Conservation (phyloP, 1,140 invertebrate species). For the Drosophila aff. region DNA sequence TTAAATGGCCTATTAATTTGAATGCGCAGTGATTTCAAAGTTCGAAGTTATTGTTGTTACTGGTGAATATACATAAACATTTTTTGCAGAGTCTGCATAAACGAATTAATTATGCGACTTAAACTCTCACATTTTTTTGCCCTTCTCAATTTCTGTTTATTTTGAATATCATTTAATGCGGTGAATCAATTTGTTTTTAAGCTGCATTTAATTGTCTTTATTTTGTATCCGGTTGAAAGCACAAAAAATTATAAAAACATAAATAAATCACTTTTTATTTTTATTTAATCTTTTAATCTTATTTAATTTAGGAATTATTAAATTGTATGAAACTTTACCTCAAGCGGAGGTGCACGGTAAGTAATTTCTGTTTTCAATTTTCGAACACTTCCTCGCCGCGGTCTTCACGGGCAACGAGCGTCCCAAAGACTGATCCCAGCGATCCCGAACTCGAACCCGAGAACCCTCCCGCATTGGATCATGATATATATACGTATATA, state of each 20-base stretch:
- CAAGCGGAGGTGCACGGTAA: constrained; percentile 1
- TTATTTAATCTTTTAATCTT: no score
- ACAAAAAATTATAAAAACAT: background rate
- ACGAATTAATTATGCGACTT: constrained; percentile 52
- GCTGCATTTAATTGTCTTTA: constrained; percentile 5
- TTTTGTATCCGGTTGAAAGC: background rate
- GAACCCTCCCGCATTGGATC: constrained; percentile 35
- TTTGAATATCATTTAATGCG: constrained; percentile 24
- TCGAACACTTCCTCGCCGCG: constrained; percentile 30
- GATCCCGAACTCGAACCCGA: constrained; percentile 51
- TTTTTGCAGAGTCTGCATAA: constrained; percentile 30
- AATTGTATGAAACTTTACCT: constrained; percentile 32
- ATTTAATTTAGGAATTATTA: background rate
- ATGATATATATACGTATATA: constrained; percentile 12
- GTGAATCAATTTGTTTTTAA: constrained; percentile 37
- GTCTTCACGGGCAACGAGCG: constrained; percentile 55
- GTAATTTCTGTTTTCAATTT: background rate
- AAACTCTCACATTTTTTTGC: constrained; percentile 13
- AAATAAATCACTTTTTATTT: background rate
- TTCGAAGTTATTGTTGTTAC: constrained; percentile 13
- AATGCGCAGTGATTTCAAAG: constrained; percentile 36
- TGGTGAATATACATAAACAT: constrained; percentile 23
- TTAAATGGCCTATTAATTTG: constrained; percentile 53
- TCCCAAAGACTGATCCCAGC: constrained; percentile 66
- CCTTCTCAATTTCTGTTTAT: constrained; percentile 16